Conservation (phyloP, 1,140 invertebrate genomes). For the Magallana gigas region DNA sequence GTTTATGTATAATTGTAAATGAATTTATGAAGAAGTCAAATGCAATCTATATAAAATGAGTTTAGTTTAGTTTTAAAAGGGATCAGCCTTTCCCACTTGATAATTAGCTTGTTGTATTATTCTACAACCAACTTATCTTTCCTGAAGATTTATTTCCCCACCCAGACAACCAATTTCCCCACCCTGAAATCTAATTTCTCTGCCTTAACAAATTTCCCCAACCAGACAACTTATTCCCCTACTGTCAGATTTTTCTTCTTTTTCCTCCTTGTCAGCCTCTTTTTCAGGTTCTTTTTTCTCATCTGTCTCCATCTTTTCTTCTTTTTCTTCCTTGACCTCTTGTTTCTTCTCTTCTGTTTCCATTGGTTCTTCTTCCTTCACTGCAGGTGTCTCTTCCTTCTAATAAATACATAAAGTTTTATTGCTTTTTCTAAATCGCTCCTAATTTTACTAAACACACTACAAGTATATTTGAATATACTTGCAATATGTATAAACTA, state of each 20-base stretch:
- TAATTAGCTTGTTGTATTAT: no score
- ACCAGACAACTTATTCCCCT: neutral
- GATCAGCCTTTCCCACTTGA: no score
- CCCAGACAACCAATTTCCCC: neutral
- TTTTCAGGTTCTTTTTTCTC: slow-evolving; percentile 64
- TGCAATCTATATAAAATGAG: no score
- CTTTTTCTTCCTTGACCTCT: slow-evolving; percentile 51
- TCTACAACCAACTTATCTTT: no score
- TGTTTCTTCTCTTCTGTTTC: slow-evolving; percentile 65
- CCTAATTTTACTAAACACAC: no score
- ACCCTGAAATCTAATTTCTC: neutral
- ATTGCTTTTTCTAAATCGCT: neutral
- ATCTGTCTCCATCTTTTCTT: slow-evolving; percentile 68
- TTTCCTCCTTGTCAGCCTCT: slow-evolving; percentile 52
- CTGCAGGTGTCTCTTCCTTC: slow-evolving; percentile 75
- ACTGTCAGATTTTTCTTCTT: slow-evolving; percentile 62
- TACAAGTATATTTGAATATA: no score
- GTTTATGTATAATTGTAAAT: no score
- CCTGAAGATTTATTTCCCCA: no score
- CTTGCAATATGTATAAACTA: no score
- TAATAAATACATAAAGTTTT: neutral
- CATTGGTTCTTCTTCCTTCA: slow-evolving; percentile 67
- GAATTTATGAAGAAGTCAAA: no score
- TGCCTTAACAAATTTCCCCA: slow-evolving; percentile 71
- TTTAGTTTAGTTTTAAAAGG: no score